These are phyloP conservation scores for Ailuropoda melanoleuca DNA, from an alignment of 2,113 vertebrate species.

Conservation along the genomic window DNA sequence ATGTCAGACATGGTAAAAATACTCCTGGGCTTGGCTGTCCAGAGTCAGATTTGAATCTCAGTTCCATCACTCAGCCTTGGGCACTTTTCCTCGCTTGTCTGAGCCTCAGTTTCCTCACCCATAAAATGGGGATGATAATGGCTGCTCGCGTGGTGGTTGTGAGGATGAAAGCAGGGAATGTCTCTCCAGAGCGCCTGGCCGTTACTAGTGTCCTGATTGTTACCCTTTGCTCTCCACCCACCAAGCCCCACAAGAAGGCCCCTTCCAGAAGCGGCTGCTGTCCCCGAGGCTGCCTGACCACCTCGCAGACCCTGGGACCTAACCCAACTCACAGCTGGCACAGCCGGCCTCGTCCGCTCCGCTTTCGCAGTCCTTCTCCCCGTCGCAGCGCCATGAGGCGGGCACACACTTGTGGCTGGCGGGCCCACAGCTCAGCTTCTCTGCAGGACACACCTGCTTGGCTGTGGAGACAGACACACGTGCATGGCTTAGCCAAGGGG, in stretches of 20 bases:
- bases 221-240: neutral
- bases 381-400: conserved; percentile 95
- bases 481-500: neutral
- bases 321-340: conserved; percentile 88
- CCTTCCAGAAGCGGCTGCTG: neutral
- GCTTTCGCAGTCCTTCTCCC: conserved; percentile 95
- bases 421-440: conserved; percentile 97
- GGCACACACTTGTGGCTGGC: conserved; percentile 94
- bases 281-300: neutral
- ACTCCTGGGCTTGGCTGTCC: neutral
- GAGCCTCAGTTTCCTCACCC: conserved; percentile 78
- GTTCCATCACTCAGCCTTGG: neutral
- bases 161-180: conserved; percentile 54
- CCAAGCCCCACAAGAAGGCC: neutral
- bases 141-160: conserved; percentile 55
- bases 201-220: neutral
- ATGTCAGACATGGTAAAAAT: conserved; percentile 51
- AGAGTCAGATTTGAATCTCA: conserved; percentile 12
- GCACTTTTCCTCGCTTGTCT: conserved; percentile 64
- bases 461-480: conserved; percentile 82
- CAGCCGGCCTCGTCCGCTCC: conserved; percentile 94
- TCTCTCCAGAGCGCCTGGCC: conserved; percentile 46
- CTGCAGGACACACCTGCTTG: conserved; percentile 92
- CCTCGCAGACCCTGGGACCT: neutral
- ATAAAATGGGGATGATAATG: conserved; percentile 64